Evolutionary conservation across 1,140 invertebrate genomes (phyloP), one percentile per base, ranked within the genome.

Genomic region (Subanguina moxae): DNA sequence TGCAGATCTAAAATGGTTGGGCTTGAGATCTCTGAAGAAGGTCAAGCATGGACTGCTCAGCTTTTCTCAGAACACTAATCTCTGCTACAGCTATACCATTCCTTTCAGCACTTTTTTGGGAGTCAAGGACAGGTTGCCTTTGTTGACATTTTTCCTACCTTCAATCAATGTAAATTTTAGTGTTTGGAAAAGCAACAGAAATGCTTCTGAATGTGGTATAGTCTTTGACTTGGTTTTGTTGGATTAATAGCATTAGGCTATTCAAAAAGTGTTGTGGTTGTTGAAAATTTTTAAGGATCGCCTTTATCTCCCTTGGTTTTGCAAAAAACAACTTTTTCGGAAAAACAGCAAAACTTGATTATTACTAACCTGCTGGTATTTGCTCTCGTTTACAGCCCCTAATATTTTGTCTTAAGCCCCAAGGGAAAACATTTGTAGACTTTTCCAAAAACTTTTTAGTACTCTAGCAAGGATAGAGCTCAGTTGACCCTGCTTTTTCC

Each of bases 41-140:
- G 59, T 75, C 19, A 73, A 52, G 27, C 28, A 72, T 32, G 73
- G 73, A 27, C 19, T 58, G 38, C 38, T 75, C n/a, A 30, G 23
- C 17, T n/a, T 75, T 17, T 28, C 43, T 13, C 32, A 72, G 17
- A 75, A 75, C 56, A 30, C 25, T 5, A 57, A 76, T 25, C 73
- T 75, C 25, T 75, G 73, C 32, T 78, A 74, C 43, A 56, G 63
- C 7, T 38, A 70, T 32, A 48, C 66, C 19, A 72, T 75, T 7
- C 74, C 73, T 13, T 74, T 72, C 28, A 48, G 77, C 30, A 7
- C 23, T 58, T 32, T 62, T 11, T 73, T 77, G 21, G 75, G 70
- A 19, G 69, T 74, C 15, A 64, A 66, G 23, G 64, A 27, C 7
- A 38, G 61, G 25, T 23, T 69, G 68, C 21, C 25, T 68, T 68